phyloP scores from a whole-genome alignment of 2,113 vertebrate genomes.

The Crotalus helleri region DNA sequence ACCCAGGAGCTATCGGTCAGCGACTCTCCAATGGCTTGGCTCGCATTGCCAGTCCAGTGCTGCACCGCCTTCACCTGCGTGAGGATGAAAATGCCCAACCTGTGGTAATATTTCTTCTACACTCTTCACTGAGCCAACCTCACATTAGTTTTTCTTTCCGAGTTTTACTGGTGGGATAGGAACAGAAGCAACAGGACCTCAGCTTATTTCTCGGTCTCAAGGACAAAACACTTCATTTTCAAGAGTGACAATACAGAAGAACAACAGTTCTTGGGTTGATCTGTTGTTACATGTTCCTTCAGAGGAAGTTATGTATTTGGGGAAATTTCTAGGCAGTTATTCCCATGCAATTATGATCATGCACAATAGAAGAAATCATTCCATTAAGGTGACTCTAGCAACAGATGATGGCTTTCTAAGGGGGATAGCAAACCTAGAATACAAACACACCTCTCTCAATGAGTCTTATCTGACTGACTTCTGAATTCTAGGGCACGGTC shows the following conservation, averaged over 20 bases:
- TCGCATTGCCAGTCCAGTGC: conserved; percentile 84
- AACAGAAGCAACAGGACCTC: neutral
- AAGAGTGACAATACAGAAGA: neutral
- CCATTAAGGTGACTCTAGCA: neutral
- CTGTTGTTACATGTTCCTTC: neutral
- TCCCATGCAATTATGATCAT: neutral
- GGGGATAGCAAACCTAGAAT: neutral
- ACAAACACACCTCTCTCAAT: neutral
- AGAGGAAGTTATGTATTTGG: neutral
- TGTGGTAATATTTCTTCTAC: conserved; percentile 72
- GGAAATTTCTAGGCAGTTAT: neutral
- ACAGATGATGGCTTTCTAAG: neutral
- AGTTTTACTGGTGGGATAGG: neutral
- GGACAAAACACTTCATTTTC: neutral
- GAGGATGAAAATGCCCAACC: conserved; percentile 81
- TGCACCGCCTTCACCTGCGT: conserved; percentile 85
- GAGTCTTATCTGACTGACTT: neutral
- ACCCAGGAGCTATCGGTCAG: conserved; percentile 88
- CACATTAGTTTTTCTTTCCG: neutral
- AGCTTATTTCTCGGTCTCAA: neutral
- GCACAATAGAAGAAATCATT: neutral
- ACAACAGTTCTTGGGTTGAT: neutral
- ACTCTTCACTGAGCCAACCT: neutral
- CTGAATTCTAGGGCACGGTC: conserved; percentile 81
- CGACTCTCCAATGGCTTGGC: conserved; percentile 88